Conservation (phyloP, 2,888 invertebrate genomes). For the Troglohyphantes excavatus region DNA sequence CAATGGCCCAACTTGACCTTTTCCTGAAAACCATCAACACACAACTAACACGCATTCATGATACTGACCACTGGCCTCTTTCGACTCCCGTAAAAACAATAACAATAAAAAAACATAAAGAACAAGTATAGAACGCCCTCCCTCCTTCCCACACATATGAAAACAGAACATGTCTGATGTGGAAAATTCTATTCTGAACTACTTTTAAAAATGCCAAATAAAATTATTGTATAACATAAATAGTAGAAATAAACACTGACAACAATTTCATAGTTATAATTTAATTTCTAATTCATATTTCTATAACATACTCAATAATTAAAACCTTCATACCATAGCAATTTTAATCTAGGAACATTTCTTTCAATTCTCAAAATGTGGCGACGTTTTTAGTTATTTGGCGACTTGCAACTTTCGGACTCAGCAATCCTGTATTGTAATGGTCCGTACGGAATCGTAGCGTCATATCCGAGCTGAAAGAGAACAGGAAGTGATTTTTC, state of each 20-base stretch:
- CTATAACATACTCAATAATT: no score
- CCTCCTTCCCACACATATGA: background rate
- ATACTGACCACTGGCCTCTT: slow-evolving; percentile 58
- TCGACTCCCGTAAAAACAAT: slow-evolving; percentile 2
- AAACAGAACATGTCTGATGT: slow-evolving; percentile 46
- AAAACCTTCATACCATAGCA: no score
- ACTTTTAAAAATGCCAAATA: no score
- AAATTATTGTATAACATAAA: no score
- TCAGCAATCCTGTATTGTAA: slow-evolving; percentile 29
- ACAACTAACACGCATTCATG: slow-evolving; percentile 53
- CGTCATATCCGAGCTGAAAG: slow-evolving; percentile 66
- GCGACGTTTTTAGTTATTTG: no score
- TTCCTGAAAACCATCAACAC: slow-evolving; percentile 45
- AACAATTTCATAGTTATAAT: no score
- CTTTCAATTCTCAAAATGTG: no score
- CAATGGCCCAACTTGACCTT: slow-evolving; percentile 15
- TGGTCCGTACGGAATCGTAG: slow-evolving; percentile 68
- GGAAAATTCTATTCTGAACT: slow-evolving; percentile 49
- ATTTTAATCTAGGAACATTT: no score
- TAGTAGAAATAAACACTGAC: no score
- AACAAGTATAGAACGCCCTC: slow-evolving; percentile 5
- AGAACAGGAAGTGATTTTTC: slow-evolving; percentile 64
- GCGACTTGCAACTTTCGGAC: no score
- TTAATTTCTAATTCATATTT: no score
- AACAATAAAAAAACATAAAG: slow-evolving; percentile 42